phyloP scores from a whole-genome alignment of 1,140 invertebrate genomes.

The Lepeophtheirus salmonis region DNA sequence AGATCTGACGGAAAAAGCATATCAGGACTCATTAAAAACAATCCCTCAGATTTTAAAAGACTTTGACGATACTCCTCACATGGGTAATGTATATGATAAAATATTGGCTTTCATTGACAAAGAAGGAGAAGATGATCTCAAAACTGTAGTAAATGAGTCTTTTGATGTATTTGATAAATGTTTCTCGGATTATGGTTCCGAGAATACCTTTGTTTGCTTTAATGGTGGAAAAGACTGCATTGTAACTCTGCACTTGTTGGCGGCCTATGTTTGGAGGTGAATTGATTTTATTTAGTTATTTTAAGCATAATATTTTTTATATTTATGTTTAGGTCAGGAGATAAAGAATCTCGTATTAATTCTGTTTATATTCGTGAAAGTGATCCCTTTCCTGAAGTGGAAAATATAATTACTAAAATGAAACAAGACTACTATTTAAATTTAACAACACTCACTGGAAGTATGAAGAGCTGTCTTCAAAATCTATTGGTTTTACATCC shows the following conservation, averaged over 20 bases:
- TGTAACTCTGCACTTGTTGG: conserved; percentile 55
- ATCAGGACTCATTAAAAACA: not conserved
- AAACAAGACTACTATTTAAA: conserved; percentile 47
- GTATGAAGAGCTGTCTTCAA: conserved; percentile 47
- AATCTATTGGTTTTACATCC: conserved; percentile 40
- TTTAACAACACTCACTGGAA: conserved; percentile 42
- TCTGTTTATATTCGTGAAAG: conserved; percentile 51
- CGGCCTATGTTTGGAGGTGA: conserved; percentile 38
- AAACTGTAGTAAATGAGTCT: conserved; percentile 2
- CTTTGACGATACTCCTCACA: not conserved
- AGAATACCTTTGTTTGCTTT: conserved; percentile 68
- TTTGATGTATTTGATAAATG: conserved; percentile 13
- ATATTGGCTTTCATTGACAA: not conserved
- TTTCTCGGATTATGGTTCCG: conserved; percentile 32
- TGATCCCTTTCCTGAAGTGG: conserved; percentile 64
- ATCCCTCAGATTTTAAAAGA: not conserved
- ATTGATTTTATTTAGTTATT: too few species aligned
- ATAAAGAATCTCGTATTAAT: conserved; percentile 29
- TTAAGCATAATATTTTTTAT: too few species aligned
- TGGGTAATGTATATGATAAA: not conserved
- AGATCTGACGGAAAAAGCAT: not conserved
- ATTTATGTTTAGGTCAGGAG: not conserved
- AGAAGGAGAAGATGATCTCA: not conserved
- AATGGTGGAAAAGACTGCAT: conserved; percentile 97
- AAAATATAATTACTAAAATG: conserved; percentile 54